Percentiles rank a stretch among this genome's conserved stretches.
These are phyloP conservation scores for Gymnothorax javanicus DNA, from an alignment of 2,797 vertebrate genomes.

Conservation along the genomic window DNA sequence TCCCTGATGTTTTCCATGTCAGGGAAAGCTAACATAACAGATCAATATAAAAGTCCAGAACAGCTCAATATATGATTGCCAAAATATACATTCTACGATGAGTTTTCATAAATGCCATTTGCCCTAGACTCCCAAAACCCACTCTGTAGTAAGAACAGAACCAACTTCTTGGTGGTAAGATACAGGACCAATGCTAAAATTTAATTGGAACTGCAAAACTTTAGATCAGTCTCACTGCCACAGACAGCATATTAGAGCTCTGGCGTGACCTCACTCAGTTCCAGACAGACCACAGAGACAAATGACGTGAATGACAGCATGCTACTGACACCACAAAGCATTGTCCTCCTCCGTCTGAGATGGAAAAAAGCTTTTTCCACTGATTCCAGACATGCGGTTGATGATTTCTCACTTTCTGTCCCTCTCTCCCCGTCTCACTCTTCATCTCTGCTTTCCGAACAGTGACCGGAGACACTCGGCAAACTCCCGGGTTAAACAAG, in stretches of 20 bases:
- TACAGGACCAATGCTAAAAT: too few species aligned
- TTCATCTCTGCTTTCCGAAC: neutral
- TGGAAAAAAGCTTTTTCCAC: neutral
- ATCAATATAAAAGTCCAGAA: too few species aligned
- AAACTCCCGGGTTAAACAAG: conserved; percentile 18
- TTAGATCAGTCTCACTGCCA: neutral
- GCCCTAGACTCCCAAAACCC: neutral
- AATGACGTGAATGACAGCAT: neutral
- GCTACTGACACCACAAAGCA: neutral
- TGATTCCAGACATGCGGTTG: neutral
- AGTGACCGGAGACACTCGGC: conserved; percentile 3
- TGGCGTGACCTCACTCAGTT: neutral
- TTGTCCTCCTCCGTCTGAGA: neutral
- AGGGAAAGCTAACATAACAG: too few species aligned
- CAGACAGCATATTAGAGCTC: neutral
- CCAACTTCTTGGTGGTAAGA: neutral
- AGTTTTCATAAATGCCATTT: neutral
- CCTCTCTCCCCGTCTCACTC: neutral
- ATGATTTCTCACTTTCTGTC: neutral
- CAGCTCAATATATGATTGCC: neutral
- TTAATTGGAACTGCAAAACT: neutral
- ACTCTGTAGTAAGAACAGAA: neutral
- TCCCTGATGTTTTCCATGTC: neutral
- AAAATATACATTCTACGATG: too few species aligned
- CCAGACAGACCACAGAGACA: neutral